These are phyloP conservation scores for Tupaia tana DNA, from an alignment of 2,113 vertebrate genomes.

Conservation along the genomic window DNA sequence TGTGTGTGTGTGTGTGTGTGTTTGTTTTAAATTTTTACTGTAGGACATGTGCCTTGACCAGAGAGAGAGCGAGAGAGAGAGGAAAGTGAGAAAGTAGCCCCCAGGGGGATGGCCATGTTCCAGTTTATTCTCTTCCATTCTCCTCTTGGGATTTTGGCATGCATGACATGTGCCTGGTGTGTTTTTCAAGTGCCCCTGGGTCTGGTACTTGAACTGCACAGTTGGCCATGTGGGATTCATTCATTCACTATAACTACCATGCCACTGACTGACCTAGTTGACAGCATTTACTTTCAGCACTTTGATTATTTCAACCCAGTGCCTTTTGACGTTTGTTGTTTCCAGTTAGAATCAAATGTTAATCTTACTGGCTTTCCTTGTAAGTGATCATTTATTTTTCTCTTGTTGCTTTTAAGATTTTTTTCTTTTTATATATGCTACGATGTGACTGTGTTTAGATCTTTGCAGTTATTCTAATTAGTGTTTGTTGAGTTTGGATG, in stretches of 20 bases:
- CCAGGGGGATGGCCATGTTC: too few species aligned
- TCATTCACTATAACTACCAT: too few species aligned
- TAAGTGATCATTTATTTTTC: background rate
- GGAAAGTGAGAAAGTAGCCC: too few species aligned
- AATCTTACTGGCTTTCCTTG: background rate
- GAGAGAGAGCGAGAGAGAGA: too few species aligned
- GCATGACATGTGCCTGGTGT: too few species aligned
- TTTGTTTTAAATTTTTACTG: background rate
- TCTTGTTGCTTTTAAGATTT: conserved; percentile 35
- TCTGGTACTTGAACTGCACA: too few species aligned
- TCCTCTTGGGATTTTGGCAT: too few species aligned
- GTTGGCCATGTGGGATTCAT: too few species aligned
- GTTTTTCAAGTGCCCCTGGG: too few species aligned
- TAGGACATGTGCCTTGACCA: too few species aligned
- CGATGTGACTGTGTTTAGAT: background rate
- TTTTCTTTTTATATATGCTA: conserved; percentile 3
- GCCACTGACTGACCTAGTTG: background rate
- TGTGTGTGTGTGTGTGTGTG: background rate
- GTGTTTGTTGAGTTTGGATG: conserved; percentile 2
- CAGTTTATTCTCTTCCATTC: too few species aligned
- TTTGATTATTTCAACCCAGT: conserved; percentile 9
- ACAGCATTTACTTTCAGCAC: background rate
- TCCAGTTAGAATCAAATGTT: background rate
- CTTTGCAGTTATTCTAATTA: background rate
- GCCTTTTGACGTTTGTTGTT: conserved; percentile 12